These are phyloP conservation scores for Meteorus sp. DNA, from an alignment of 1,140 invertebrate species.

Conservation along the genomic window DNA sequence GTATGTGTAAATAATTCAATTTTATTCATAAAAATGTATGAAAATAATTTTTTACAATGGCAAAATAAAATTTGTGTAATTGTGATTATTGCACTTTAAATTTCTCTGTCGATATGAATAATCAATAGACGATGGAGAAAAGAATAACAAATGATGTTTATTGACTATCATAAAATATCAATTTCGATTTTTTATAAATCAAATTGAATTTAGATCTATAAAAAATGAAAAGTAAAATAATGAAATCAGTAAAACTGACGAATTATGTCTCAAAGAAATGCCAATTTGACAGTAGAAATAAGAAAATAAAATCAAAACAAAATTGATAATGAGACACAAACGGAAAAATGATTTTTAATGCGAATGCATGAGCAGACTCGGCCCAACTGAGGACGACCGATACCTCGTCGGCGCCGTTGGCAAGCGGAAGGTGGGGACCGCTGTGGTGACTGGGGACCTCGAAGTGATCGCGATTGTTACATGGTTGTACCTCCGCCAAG, in stretches of 20 bases:
- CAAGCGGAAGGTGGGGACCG: slow-evolving; percentile 34
- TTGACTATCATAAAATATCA: too few relatives aligned
- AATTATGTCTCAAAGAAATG: background rate
- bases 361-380: slow-evolving; percentile 57
- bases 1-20: background rate
- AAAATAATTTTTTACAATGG: slow-evolving; percentile 3
- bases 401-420: slow-evolving; percentile 41
- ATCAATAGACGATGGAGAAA: too few relatives aligned
- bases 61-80: too few relatives aligned
- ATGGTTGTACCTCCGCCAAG: slow-evolving; percentile 24
- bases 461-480: slow-evolving; percentile 40
- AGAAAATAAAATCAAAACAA: background rate
- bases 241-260: background rate
- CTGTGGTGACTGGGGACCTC: slow-evolving; percentile 31
- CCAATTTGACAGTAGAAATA: background rate
- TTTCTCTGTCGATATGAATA: too few relatives aligned
- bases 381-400: slow-evolving; percentile 52
- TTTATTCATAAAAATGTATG: background rate
- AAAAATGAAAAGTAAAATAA: slow-evolving; percentile 22
- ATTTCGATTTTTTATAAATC: too few relatives aligned
- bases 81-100: too few relatives aligned
- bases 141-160: too few relatives aligned
- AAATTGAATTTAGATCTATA: too few relatives aligned
- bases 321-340: slow-evolving; percentile 27
- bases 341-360: slow-evolving; percentile 46